A percentile compares a stretch with the other conserved stretches of the same genome.
Evolutionary conservation across 2,888 invertebrate species (phyloP).

Genomic region (Chesias legatella): DNA sequence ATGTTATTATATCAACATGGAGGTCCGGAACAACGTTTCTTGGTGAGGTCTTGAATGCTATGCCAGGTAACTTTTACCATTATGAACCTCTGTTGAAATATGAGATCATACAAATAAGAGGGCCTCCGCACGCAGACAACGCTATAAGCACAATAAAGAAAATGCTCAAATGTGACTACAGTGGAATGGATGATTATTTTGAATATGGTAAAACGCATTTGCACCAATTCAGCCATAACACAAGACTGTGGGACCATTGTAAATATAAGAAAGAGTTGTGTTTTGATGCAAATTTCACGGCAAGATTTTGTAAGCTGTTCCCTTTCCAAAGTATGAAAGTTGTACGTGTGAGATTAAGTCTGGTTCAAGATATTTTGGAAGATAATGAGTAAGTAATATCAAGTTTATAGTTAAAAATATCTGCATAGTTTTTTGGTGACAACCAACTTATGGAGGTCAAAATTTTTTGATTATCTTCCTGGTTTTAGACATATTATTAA

Average conservation of each 20-base stretch:
- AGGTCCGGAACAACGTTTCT: conserved; percentile 94
- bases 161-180: conserved; percentile 88
- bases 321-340: conserved; percentile 95
- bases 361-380: conserved; percentile 85
- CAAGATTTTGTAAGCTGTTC: conserved; percentile 89
- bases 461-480: no score
- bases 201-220: conserved; percentile 87
- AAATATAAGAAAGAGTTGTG: conserved; percentile 76
- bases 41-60: conserved; percentile 90
- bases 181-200: conserved; percentile 87
- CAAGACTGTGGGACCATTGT: conserved; percentile 91
- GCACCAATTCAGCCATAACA: conserved; percentile 92
- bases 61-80: conserved; percentile 93
- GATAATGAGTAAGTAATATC: conserved; percentile 83
- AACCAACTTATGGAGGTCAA: no score
- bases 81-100: conserved; percentile 93
- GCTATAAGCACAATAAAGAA: conserved; percentile 85
- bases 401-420: neutral
- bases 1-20: conserved; percentile 93
- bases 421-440: neutral
- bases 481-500: no score
- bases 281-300: conserved; percentile 83
- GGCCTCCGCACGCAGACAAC: conserved; percentile 83
- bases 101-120: conserved; percentile 90
- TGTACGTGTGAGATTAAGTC: conserved; percentile 87